These are phyloP conservation scores for Lysandra bellargus DNA, from an alignment of 2,888 invertebrate species.

Conservation along the genomic window DNA sequence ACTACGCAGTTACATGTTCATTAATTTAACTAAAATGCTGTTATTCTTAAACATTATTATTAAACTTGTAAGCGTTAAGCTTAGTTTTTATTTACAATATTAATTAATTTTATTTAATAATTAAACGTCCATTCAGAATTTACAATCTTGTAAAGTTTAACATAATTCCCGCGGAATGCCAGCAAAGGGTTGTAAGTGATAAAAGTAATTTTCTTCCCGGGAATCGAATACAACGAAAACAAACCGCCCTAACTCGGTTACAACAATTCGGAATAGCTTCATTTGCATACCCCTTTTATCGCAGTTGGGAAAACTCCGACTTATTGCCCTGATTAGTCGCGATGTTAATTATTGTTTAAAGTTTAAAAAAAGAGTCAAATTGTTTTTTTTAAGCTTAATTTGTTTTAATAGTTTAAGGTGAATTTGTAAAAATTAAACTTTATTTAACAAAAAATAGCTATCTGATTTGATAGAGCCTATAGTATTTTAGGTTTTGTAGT, in stretches of 20 bases:
- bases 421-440: not conserved
- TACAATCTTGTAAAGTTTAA: not conserved
- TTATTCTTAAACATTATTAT: too few relatives aligned
- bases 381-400: not conserved
- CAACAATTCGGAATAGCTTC: constrained; percentile 50
- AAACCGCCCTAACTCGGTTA: constrained; percentile 49
- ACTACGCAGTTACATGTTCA: not conserved
- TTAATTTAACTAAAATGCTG: not conserved
- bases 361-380: constrained; percentile 36
- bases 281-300: constrained; percentile 78
- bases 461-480: too few relatives aligned
- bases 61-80: too few relatives aligned
- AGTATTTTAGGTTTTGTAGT: too few relatives aligned
- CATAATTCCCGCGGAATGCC: not conserved
- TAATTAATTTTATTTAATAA: not conserved
- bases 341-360: constrained; percentile 47
- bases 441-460: too few relatives aligned
- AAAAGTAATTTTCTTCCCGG: constrained; percentile 11
- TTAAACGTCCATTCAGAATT: not conserved
- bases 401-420: not conserved
- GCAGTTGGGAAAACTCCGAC: constrained; percentile 75
- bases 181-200: constrained; percentile 12
- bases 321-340: constrained; percentile 65
- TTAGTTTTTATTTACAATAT: too few relatives aligned
- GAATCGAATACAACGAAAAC: constrained; percentile 29